These are phyloP conservation scores for Thaumetopoea pityocampa DNA, from an alignment of 1,140 invertebrate genomes.

Conservation along the genomic window DNA sequence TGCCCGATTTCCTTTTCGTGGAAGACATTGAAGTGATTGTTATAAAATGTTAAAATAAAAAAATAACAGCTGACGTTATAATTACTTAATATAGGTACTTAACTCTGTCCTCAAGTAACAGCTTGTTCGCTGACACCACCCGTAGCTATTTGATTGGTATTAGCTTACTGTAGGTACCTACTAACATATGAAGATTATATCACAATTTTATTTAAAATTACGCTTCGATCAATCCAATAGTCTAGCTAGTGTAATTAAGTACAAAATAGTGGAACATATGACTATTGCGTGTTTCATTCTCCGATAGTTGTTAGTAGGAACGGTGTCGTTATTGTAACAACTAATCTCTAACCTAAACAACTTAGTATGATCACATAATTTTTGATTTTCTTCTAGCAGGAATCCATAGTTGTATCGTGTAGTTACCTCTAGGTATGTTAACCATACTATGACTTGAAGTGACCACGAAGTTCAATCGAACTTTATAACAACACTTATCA, in stretches of 20 bases:
- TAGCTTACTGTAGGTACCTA: slow-evolving; percentile 33
- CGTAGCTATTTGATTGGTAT: slow-evolving; percentile 56
- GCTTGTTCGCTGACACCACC: slow-evolving; percentile 41
- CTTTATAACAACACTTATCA: slow-evolving; percentile 62
- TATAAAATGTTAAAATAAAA: too few relatives aligned
- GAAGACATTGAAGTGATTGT: slow-evolving; percentile 59
- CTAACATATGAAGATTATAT: slow-evolving; percentile 56
- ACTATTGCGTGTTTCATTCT: slow-evolving; percentile 46
- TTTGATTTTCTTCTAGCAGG: slow-evolving; percentile 38
- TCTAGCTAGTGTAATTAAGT: slow-evolving; percentile 54
- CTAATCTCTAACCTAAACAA: slow-evolving; percentile 42
- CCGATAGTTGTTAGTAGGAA: slow-evolving; percentile 54
- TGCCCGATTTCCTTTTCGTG: slow-evolving; percentile 31
- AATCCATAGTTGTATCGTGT: slow-evolving; percentile 37
- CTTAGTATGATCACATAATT: slow-evolving; percentile 63
- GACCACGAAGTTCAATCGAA: slow-evolving; percentile 65
- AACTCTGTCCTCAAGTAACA: too few relatives aligned
- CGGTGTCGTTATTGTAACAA: slow-evolving; percentile 41
- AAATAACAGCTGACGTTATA: too few relatives aligned
- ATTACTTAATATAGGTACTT: too few relatives aligned
- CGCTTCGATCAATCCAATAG: slow-evolving; percentile 27
- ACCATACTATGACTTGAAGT: slow-evolving; percentile 74
- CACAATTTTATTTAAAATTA: slow-evolving; percentile 56
- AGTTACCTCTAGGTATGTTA: slow-evolving; percentile 64
- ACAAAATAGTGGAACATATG: slow-evolving; percentile 49